A percentile compares a stretch with the other conserved stretches of the same genome.
phyloP scores from a whole-genome alignment of 2,797 vertebrate species.

The Xerus rutilus region DNA sequence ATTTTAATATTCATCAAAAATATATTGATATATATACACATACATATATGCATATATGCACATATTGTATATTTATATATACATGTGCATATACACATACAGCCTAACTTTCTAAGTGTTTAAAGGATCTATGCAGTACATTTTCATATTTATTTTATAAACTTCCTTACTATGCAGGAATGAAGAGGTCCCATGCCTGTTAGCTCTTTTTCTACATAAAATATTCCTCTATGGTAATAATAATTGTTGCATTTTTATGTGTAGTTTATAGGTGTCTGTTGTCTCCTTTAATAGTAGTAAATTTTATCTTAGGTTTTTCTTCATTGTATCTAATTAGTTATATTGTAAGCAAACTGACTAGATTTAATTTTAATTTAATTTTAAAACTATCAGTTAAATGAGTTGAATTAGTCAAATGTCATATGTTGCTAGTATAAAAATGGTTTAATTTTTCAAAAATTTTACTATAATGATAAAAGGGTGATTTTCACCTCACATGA shows the following conservation, averaged over 20 bases:
- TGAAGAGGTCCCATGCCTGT: too few species aligned
- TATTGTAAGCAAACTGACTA: not conserved
- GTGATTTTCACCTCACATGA: not conserved
- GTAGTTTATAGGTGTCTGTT: not conserved
- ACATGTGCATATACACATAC: too few species aligned
- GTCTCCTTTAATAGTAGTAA: not conserved
- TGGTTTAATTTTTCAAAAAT: not conserved
- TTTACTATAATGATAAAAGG: not conserved
- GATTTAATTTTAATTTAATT: not conserved
- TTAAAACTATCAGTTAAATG: not conserved
- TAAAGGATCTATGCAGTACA: not conserved
- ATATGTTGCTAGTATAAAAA: not conserved
- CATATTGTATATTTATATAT: too few species aligned
- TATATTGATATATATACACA: not conserved
- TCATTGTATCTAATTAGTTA: not conserved
- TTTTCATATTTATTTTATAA: conserved; percentile 24
- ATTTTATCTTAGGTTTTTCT: not conserved
- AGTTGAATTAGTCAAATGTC: not conserved
- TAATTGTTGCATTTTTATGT: not conserved
- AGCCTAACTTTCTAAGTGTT: not conserved
- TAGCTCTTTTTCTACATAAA: not conserved
- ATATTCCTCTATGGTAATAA: not conserved
- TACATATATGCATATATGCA: not conserved
- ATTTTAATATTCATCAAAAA: not conserved
- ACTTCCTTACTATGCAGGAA: not conserved